Conservation (phyloP, 2,113 vertebrate species). For the Malurus elegans region DNA sequence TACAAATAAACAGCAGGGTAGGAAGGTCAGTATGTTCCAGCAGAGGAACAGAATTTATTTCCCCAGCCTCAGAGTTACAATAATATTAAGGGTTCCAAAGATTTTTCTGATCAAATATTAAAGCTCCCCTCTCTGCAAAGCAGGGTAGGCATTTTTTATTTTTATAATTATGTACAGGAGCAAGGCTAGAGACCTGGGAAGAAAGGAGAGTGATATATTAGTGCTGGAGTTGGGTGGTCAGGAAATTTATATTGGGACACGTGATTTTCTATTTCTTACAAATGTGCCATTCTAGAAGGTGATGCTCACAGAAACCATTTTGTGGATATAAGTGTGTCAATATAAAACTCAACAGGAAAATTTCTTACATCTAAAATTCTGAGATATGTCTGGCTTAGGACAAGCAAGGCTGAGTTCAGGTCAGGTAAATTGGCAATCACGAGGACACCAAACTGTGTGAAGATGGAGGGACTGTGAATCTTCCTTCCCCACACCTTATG, state of each 20-base stretch:
- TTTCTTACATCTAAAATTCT: neutral
- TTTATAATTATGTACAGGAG: neutral
- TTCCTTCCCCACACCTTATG: neutral
- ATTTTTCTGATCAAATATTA: constrained; percentile 45
- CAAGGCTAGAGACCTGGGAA: neutral
- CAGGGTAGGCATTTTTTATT: neutral
- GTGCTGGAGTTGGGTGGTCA: neutral
- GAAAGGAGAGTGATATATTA: neutral
- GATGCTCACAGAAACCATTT: neutral
- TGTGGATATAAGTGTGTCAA: rapidly evolving
- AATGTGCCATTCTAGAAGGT: neutral
- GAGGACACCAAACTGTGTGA: neutral
- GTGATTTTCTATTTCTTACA: neutral
- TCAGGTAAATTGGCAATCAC: neutral
- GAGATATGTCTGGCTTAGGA: neutral
- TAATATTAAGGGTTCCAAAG: constrained; percentile 40
- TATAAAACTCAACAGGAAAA: neutral
- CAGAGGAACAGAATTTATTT: constrained; percentile 29
- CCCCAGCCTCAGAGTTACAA: constrained; percentile 26
- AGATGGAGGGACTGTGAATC: rapidly evolving
- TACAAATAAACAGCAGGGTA: constrained; percentile 67
- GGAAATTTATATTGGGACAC: neutral
- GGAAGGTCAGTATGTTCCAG: constrained; percentile 43
- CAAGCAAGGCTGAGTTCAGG: neutral
- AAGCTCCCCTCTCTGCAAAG: constrained; percentile 26